phyloP scores from a whole-genome alignment of 2,888 invertebrate genomes.

The Microctonus aethiopoides region DNA sequence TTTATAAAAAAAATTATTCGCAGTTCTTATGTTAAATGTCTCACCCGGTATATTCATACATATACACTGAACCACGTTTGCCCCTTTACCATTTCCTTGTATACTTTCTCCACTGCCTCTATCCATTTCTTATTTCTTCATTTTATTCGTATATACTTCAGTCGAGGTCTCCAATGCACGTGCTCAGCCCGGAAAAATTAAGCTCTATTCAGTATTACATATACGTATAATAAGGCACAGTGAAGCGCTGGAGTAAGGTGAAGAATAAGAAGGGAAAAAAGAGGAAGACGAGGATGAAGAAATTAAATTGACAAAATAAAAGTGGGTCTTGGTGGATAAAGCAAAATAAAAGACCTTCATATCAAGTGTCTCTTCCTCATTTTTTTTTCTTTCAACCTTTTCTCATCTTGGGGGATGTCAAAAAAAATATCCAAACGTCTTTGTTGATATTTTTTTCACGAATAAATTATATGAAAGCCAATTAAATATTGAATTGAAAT shows the following conservation, averaged over 20 bases:
- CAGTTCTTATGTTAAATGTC: too few relatives aligned
- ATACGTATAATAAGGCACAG: background rate
- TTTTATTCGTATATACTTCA: constrained; percentile 12
- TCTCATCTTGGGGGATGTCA: background rate
- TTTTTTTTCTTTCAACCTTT: constrained; percentile 5
- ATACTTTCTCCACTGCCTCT: constrained; percentile 14
- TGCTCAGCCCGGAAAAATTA: constrained; percentile 49
- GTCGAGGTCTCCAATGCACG: constrained; percentile 35
- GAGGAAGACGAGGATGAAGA: constrained; percentile 28
- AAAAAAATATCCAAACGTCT: background rate
- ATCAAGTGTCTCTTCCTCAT: background rate
- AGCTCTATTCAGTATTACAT: constrained; percentile 45
- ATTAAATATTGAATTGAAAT: too few relatives aligned
- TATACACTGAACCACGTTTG: background rate
- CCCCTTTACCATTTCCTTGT: constrained; percentile 7
- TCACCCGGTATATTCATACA: background rate
- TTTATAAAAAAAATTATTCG: too few relatives aligned
- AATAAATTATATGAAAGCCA: too few relatives aligned
- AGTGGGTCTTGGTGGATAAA: constrained; percentile 17
- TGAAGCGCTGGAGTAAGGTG: constrained; percentile 26
- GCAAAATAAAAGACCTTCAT: constrained; percentile 15
- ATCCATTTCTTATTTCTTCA: constrained; percentile 5
- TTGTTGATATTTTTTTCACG: too few relatives aligned
- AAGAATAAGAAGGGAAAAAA: constrained; percentile 35
- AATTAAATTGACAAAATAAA: constrained; percentile 46